Conservation (phyloP, 2,113 vertebrate species). For the Hiodon alosoides region DNA sequence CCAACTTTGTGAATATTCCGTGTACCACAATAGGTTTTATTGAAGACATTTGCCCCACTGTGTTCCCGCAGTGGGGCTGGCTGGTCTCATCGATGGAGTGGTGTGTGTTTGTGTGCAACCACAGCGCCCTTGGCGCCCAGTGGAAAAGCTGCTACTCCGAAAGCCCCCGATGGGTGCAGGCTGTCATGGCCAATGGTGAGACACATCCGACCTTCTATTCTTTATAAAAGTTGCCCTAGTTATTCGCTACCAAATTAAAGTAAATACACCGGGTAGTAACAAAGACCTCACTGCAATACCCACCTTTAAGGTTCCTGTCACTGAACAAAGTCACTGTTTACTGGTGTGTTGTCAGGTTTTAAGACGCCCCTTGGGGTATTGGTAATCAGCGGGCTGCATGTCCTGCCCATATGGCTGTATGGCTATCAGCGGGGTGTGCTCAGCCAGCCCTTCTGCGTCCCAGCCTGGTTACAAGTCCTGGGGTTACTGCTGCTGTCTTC, state of each 20-base stretch:
- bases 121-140: slow-evolving; percentile 44
- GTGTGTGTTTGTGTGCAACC: slow-evolving; percentile 64
- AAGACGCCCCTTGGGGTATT: slow-evolving; percentile 45
- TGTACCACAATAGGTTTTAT: not conserved
- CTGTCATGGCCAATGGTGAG: slow-evolving; percentile 61
- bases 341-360: slow-evolving; percentile 35
- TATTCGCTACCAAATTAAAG: not conserved
- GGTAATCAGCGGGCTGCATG: slow-evolving; percentile 52
- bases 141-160: slow-evolving; percentile 54
- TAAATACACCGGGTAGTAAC: not conserved
- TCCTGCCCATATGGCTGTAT: slow-evolving; percentile 58
- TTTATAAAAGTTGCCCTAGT: not conserved
- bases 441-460: slow-evolving; percentile 27
- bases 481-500: slow-evolving; percentile 40
- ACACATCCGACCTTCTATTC: no score
- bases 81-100: slow-evolving; percentile 57
- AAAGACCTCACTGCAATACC: no score
- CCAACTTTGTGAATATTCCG: no score
- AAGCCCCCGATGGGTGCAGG: slow-evolving; percentile 45
- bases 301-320: no score
- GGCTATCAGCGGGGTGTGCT: slow-evolving; percentile 26
- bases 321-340: not conserved
- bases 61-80: slow-evolving; percentile 52
- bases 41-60: not conserved
- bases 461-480: slow-evolving; percentile 36